These are phyloP conservation scores for Dendroctonus ponderosae DNA, from an alignment of 1,140 invertebrate genomes.

Conservation along the genomic window DNA sequence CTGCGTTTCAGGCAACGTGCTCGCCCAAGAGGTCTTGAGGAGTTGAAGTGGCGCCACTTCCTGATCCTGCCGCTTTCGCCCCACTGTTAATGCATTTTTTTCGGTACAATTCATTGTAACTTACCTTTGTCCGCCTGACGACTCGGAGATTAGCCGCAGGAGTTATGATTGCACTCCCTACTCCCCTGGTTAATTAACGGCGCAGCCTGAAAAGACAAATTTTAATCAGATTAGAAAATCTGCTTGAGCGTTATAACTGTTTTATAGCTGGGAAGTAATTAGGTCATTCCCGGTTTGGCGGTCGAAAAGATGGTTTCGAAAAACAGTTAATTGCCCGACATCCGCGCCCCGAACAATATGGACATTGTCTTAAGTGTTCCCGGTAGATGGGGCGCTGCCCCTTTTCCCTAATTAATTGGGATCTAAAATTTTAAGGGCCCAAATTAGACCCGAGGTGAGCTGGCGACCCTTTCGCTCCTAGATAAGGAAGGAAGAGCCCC, in stretches of 20 bases:
- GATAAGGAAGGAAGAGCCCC: slow-evolving; percentile 15
- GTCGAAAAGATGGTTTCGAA: not conserved
- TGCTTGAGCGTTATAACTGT: not conserved
- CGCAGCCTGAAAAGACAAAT: not conserved
- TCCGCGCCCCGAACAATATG: not conserved
- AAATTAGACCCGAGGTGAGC: slow-evolving; percentile 6
- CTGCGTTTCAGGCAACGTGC: slow-evolving; percentile 17
- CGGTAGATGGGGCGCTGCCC: not conserved
- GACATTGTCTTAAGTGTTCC: slow-evolving; percentile 9
- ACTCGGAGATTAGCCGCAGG: too few species aligned
- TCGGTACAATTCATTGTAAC: too few species aligned
- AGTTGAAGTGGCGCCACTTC: not conserved
- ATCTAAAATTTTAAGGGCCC: slow-evolving; percentile 17
- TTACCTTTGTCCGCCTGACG: too few species aligned
- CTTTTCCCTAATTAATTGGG: slow-evolving; percentile 16
- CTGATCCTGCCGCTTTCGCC: not conserved
- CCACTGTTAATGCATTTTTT: too few species aligned
- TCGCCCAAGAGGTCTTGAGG: not conserved
- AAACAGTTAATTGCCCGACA: not conserved
- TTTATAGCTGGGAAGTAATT: not conserved
- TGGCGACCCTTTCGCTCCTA: slow-evolving; percentile 1
- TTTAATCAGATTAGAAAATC: slow-evolving; percentile 4
- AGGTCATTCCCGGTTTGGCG: not conserved
- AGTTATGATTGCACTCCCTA: too few species aligned
- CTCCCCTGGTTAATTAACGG: not conserved